Base-by-base conservation (phyloP, 2,888 invertebrate species). In the Nipponacmea schrenckii region DNA sequence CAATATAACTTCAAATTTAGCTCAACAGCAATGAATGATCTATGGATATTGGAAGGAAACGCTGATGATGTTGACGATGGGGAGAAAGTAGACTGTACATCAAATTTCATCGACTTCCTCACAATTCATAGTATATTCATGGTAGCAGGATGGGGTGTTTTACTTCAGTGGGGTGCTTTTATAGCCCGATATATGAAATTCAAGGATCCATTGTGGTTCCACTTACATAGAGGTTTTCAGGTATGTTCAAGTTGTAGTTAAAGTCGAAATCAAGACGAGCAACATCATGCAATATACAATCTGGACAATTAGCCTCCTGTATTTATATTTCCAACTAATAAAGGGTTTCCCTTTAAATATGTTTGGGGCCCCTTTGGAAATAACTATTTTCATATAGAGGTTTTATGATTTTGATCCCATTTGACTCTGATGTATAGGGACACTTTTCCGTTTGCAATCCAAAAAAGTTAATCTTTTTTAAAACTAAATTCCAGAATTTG, bases 121-220 rank as follows among this genome's bases (percentile, higher is more conserved):
- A 72, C 75, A 26, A 70, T 81, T 2, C 82, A 82, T 63, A 80
- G 81, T 10, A 75, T 79, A 64, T 72, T 82, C 62, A 80, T 81
- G 81, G 68, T 69, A 12, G 62, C 78, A 12, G 82, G 74, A 27
- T 82, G 79, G 77, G 82, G 80, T 5, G 67, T 80, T 26, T 78
- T 78, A 67, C 77, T 82, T 45, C 79, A 74, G 3, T 75, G 78
- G 76, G 82, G 82, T 50, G 80, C 80, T 26, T 78, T 80, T 44
- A 72, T 81, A 44, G 81, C 80, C 45, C 71, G 82, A 44, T 79
- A 79, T 68, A 56, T 76, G 69, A 73, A 71, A 44, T 69, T 63
- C 64, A 75, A 68, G 64, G 72, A 68, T 15, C 73, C 73, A 17
- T 62, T 73, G 14, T 79, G 80, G 79, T 77, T 79, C 72, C 68